These are phyloP conservation scores for Rosalia funebris DNA, from an alignment of 2,888 invertebrate genomes.

Conservation along the genomic window DNA sequence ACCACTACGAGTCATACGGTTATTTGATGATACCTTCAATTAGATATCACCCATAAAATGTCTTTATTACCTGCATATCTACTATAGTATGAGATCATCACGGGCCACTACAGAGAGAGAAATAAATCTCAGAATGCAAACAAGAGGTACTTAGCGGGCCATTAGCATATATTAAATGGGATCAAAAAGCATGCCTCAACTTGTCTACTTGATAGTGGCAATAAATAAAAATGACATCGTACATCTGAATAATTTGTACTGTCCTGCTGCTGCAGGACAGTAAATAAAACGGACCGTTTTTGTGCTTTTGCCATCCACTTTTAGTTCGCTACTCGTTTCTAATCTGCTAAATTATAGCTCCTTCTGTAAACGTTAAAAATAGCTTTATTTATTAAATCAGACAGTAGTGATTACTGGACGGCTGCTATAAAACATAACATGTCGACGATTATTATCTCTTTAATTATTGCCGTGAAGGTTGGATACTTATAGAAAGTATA, in stretches of 20 bases:
- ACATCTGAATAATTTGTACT: not conserved
- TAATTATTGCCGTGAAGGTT: too few species aligned
- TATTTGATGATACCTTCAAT: too few species aligned
- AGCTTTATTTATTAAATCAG: not conserved
- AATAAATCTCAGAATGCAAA: not conserved
- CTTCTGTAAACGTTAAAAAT: not conserved
- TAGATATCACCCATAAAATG: too few species aligned
- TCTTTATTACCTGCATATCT: constrained; percentile 1
- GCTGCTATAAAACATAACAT: too few species aligned
- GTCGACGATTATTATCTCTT: too few species aligned
- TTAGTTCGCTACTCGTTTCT: not conserved
- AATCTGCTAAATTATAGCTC: not conserved
- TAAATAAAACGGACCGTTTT: not conserved
- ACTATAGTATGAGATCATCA: not conserved
- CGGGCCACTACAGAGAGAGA: not conserved
- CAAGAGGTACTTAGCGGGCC: not conserved
- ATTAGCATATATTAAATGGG: not conserved
- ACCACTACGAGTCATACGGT: too few species aligned
- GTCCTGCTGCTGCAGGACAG: not conserved
- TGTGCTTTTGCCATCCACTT: not conserved
- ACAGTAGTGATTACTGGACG: too few species aligned
- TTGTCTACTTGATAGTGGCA: not conserved
- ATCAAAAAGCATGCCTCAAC: not conserved
- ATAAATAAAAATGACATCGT: not conserved
- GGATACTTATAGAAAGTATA: too few species aligned